Percentiles rank a stretch among this genome's conserved stretches.
These are phyloP conservation scores for Agelaius phoeniceus DNA, from an alignment of 2,113 vertebrate genomes.

Conservation along the genomic window DNA sequence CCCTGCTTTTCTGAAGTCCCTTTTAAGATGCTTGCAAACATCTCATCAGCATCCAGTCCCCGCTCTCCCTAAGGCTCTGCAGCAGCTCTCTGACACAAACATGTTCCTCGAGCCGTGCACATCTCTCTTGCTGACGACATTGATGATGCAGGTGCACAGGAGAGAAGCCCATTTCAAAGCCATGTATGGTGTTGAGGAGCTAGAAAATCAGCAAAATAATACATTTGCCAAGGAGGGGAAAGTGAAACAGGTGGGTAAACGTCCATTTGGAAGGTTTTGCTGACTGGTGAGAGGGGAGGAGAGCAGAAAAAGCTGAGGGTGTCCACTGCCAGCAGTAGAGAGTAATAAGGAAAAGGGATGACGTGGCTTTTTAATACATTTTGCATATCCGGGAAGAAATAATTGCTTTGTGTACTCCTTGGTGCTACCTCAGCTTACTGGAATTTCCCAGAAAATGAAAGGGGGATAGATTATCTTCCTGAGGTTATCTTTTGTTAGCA, in stretches of 20 bases:
- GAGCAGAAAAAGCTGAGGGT: not conserved
- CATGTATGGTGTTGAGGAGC: constrained; percentile 57
- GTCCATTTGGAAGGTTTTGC: constrained; percentile 20
- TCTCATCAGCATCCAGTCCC: constrained; percentile 22
- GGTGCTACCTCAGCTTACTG: not conserved
- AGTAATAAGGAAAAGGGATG: not conserved
- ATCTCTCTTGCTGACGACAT: constrained; percentile 60
- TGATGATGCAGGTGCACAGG: constrained; percentile 61
- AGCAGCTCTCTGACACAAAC: constrained; percentile 23
- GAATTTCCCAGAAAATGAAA: not conserved
- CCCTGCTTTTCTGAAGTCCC: constrained; percentile 5
- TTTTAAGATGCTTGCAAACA: constrained; percentile 26
- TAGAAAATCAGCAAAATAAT: constrained; percentile 38
- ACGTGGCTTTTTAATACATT: constrained; percentile 35
- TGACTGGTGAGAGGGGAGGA: not conserved
- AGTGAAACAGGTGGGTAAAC: constrained; percentile 25
- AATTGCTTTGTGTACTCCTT: not conserved
- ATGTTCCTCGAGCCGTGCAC: constrained; percentile 32
- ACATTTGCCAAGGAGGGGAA: constrained; percentile 21
- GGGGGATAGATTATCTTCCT: not conserved
- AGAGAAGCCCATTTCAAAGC: constrained; percentile 54
- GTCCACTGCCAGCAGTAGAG: not conserved
- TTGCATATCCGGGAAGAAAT: constrained; percentile 13
- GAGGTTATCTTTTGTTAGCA: not conserved
- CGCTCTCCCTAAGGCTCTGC: constrained; percentile 52